Conservation (phyloP, 2,113 vertebrate species). For the Oreocharis arfaki region DNA sequence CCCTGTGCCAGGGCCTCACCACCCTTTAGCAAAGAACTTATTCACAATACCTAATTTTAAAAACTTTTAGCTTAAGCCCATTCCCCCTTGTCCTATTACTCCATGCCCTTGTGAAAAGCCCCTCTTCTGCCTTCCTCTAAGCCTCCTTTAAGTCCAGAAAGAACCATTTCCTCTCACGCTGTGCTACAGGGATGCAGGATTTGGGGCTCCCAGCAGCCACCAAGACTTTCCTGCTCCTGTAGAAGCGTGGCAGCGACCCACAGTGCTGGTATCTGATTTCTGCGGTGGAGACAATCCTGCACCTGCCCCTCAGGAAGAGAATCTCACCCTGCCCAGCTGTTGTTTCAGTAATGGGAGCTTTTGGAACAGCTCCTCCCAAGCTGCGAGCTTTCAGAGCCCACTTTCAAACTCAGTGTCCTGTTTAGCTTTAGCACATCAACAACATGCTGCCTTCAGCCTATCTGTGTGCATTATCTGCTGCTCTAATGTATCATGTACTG, state of each 20-base stretch:
- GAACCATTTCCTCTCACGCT: fast-evolving
- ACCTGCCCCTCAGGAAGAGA: not conserved
- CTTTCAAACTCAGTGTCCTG: constrained; percentile 58
- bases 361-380: not conserved
- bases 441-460: constrained; percentile 70
- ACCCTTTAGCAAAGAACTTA: not conserved
- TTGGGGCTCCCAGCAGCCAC: not conserved
- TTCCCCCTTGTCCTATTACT: not conserved
- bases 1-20: not conserved
- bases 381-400: constrained; percentile 49
- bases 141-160: not conserved
- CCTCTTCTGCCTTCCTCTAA: not conserved
- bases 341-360: not conserved
- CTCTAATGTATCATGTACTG: constrained; percentile 72
- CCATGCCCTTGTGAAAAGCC: not conserved
- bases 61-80: not conserved
- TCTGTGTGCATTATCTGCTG: constrained; percentile 71
- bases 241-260: not conserved
- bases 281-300: fast-evolving
- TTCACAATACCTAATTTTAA: not conserved
- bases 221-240: not conserved
- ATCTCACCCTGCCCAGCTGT: not conserved
- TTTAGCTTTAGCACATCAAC: constrained; percentile 67
- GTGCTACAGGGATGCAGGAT: not conserved
- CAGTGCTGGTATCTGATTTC: no score